These are phyloP conservation scores for Drosophila atroscutellata DNA, from an alignment of 2,888 invertebrate genomes.

Conservation along the genomic window DNA sequence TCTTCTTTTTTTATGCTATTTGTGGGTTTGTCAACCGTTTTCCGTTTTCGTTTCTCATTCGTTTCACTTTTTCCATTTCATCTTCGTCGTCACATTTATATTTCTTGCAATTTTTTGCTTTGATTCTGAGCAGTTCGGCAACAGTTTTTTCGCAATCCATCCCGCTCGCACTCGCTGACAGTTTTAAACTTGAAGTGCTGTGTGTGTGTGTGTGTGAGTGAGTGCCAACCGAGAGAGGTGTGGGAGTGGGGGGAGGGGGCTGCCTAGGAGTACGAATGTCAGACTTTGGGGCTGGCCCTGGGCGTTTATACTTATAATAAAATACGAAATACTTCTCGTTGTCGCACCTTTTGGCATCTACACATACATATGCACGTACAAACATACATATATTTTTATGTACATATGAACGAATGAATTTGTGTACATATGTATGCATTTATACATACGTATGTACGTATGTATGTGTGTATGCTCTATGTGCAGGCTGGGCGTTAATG, in stretches of 20 bases:
- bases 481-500: slow-evolving; percentile 42
- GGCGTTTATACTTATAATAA: slow-evolving; percentile 73
- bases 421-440: slow-evolving; percentile 10
- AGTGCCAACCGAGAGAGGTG: background rate
- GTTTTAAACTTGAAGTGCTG: slow-evolving; percentile 44
- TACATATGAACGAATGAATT: slow-evolving; percentile 13
- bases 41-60: slow-evolving; percentile 68
- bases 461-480: slow-evolving; percentile 24
- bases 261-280: slow-evolving; percentile 48
- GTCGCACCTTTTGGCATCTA: slow-evolving; percentile 75
- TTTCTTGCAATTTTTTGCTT: slow-evolving; percentile 63
- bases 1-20: slow-evolving; percentile 59
- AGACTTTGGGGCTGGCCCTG: slow-evolving; percentile 68
- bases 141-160: slow-evolving; percentile 22
- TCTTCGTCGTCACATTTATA: slow-evolving; percentile 69
- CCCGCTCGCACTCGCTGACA: slow-evolving; percentile 29
- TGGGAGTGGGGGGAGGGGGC: background rate
- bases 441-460: slow-evolving; percentile 30
- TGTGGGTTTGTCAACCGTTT: slow-evolving; percentile 77
- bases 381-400: slow-evolving; percentile 20
- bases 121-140: slow-evolving; percentile 65
- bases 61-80: slow-evolving; percentile 66
- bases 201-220: slow-evolving; percentile 10
- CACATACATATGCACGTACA: slow-evolving; percentile 25
- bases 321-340: slow-evolving; percentile 72